Evolutionary conservation across 64 coral and sea anemone species (phyloP).

Genomic region (Astreopora myriophthalma): DNA sequence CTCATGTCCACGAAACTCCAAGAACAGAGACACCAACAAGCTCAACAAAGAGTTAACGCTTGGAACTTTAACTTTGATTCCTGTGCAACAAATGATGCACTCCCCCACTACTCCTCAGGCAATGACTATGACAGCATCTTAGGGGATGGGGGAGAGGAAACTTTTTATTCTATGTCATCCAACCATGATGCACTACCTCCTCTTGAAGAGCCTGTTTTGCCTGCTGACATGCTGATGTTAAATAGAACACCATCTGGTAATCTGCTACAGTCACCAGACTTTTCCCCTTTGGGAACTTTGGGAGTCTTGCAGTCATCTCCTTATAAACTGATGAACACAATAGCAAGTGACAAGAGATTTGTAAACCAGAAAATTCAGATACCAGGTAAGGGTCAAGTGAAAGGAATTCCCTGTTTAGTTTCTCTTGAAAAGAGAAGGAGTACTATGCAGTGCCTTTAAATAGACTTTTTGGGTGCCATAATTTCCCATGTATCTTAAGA

Average conservation of each 20-base stretch:
- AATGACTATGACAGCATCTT: constrained; percentile 89
- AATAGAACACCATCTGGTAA: constrained; percentile 24
- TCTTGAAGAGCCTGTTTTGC: constrained; percentile 77
- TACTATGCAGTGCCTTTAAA: neutral
- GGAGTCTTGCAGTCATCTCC: constrained; percentile 7
- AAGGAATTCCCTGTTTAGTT: neutral
- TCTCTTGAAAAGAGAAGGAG: neutral
- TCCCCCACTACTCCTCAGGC: constrained; percentile 55
- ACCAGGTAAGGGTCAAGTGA: neutral
- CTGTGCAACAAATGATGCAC: constrained; percentile 34
- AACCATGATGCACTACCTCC: constrained; percentile 73
- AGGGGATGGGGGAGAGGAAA: constrained; percentile 79
- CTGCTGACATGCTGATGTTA: constrained; percentile 72
- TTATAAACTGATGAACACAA: constrained; percentile 13
- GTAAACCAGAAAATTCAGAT: constrained; percentile 14
- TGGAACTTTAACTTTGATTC: constrained; percentile 92
- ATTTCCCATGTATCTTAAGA: too few species aligned
- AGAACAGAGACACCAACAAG: constrained; percentile 52
- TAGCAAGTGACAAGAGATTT: constrained; percentile 25
- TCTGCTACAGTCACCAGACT: constrained; percentile 3
- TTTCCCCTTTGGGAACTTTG: constrained; percentile 12
- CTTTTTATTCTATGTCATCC: constrained; percentile 90
- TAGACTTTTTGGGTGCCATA: too few species aligned
- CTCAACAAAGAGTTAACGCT: constrained; percentile 73
- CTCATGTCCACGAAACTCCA: constrained; percentile 63